phyloP scores from a whole-genome alignment of 2,888 invertebrate species.

The Mechanitis mazaeus region DNA sequence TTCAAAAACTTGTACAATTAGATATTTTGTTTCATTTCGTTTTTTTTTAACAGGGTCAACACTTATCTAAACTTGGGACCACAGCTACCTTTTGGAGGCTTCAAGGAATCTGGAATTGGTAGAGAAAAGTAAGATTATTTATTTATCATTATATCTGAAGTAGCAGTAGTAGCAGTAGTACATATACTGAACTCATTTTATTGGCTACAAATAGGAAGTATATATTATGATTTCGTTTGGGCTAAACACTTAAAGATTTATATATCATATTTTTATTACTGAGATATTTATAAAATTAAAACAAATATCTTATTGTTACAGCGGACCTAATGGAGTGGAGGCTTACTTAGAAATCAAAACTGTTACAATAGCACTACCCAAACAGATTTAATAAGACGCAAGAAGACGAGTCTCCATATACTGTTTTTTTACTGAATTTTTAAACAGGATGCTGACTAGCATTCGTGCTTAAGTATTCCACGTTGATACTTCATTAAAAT shows the following conservation, averaged over 20 bases:
- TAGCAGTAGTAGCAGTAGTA: no score
- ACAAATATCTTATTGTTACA: slow-evolving; percentile 46
- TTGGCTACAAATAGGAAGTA: no score
- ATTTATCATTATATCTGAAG: slow-evolving; percentile 18
- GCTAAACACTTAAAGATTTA: no score
- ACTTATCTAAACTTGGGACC: slow-evolving; percentile 67
- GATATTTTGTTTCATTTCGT: no score
- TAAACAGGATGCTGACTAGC: background rate
- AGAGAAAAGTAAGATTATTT: slow-evolving; percentile 46
- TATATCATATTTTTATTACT: no score
- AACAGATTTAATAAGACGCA: slow-evolving; percentile 42
- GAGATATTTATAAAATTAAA: background rate
- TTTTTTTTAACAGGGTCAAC: slow-evolving; percentile 32
- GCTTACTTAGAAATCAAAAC: slow-evolving; percentile 86
- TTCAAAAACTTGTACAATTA: no score
- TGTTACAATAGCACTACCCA: slow-evolving; percentile 72
- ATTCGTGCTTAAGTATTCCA: background rate
- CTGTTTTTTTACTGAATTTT: background rate
- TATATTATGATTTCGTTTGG: no score
- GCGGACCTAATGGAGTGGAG: slow-evolving; percentile 81
- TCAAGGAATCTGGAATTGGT: slow-evolving; percentile 88
- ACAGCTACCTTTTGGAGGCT: slow-evolving; percentile 91
- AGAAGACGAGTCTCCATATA: background rate
- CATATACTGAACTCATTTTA: no score
- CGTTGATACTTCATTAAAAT: no score